Base-by-base conservation (phyloP, 2,888 invertebrate species). In the Mesorhabditis sp. region DNA sequence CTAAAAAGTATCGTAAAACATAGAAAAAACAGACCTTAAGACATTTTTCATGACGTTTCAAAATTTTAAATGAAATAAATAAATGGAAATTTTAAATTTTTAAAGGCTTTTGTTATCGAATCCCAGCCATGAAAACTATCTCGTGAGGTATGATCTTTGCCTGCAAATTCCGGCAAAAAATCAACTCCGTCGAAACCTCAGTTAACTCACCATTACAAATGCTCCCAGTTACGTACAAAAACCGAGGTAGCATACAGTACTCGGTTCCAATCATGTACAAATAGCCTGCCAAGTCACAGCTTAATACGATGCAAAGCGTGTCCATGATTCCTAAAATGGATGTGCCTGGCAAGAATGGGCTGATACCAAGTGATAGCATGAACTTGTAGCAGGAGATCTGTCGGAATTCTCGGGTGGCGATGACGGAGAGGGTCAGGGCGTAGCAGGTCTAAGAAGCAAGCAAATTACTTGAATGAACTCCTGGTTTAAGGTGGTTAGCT, bases 211-310 rank as follows among this genome's bases (percentile, higher is more conserved):
- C 58, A 50, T 50, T 50, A 13, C 10, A 13, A 10, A 50, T n/a
- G n/a, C 58, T 50, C n/a, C 58, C 58, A 50, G 58, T n/a, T n/a
- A 50, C 58, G 58, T 50, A 50, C n/a, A 13, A n/a, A 50, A 50
- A 50, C 58, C 58, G 7, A 2, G 58, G 58, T 10, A 50, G n/a
- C 58, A 50, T 50, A n/a, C 58, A 50, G 58, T 50, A 50, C 58
- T 50, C 58, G 58, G 58, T n/a, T 10, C 58, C 58, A 50, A 50
- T 50, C 58, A n/a, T n/a, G 58, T 50, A 50, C 10, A 50, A 50
- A n/a, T 50, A 50, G 7, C 58, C 58, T 13, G 58, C 58, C 58
- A 50, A 13, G 58, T 50, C 58, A 50, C 58, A 50, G 58, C 58
- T 50, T n/a, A 50, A 50, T 13, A 50, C n/a, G 58, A 50, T 50